A percentile compares a stretch with the other conserved stretches of the same genome.
Conservation (phyloP, 2,888 invertebrate species). For the Smittia sp. region DNA sequence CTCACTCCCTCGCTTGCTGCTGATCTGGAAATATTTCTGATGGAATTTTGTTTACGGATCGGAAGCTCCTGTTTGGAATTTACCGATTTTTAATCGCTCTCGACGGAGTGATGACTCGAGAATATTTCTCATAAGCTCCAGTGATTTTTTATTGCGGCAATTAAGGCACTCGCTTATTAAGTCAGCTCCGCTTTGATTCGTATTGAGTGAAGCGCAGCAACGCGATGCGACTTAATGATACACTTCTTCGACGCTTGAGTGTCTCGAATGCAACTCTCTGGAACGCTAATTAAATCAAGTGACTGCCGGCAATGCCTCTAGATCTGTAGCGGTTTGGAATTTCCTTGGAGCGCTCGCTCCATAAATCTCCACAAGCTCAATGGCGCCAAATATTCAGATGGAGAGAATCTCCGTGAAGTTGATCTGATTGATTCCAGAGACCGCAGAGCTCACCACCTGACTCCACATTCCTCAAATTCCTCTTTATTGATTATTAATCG, state of each 20-base stretch:
- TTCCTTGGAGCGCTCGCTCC: background rate
- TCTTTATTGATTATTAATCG: slow-evolving; percentile 30
- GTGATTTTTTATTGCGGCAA: background rate
- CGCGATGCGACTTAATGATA: background rate
- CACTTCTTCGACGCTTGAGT: background rate
- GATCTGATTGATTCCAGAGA: slow-evolving; percentile 22
- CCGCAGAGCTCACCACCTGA: background rate
- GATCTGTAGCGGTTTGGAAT: too few relatives aligned
- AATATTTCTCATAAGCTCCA: background rate
- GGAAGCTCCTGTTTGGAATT: background rate
- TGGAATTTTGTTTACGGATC: background rate
- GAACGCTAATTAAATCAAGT: slow-evolving; percentile 31
- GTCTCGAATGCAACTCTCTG: slow-evolving; percentile 28
- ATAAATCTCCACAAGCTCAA: background rate
- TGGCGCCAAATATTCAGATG: slow-evolving; percentile 22
- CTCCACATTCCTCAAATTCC: slow-evolving; percentile 12
- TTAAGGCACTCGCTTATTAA: background rate
- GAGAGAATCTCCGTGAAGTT: slow-evolving; percentile 5
- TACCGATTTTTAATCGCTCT: background rate
- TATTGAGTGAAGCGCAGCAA: slow-evolving; percentile 29
- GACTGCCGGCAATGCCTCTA: slow-evolving; percentile 18
- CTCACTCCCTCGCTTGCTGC: too few relatives aligned
- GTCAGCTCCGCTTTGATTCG: background rate
- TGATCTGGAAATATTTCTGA: background rate
- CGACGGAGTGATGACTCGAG: background rate